Evolutionary conservation across 2,888 invertebrate species (phyloP).

Genomic region (Hydroisotoma schaefferi): DNA sequence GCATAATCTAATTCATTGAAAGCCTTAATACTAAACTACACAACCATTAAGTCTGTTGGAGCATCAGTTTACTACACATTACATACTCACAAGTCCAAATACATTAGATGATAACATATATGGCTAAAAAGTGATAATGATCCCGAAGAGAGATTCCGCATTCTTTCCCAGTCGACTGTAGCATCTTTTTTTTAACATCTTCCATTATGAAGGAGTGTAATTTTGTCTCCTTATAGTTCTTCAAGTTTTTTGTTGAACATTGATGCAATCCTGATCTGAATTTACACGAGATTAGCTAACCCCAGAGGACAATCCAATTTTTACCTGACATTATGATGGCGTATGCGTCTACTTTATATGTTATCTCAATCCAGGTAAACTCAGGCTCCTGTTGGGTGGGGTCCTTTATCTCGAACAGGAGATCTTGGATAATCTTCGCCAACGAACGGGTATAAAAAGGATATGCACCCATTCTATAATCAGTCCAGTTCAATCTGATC

Average conservation of each 20-base stretch:
- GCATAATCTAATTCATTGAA: too few species aligned
- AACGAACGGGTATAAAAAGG: slow-evolving; percentile 32
- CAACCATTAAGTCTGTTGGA: too few species aligned
- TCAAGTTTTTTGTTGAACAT: neutral
- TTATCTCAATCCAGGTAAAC: neutral
- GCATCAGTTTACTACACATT: too few species aligned
- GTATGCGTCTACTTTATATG: neutral
- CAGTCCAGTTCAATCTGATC: slow-evolving; percentile 27
- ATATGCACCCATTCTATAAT: slow-evolving; percentile 11
- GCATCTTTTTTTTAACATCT: slow-evolving; percentile 3
- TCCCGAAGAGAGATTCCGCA: slow-evolving; percentile 11
- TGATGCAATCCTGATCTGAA: neutral
- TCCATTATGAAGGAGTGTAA: neutral
- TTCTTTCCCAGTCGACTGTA: neutral
- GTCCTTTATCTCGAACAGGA: slow-evolving; percentile 2
- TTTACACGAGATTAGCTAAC: neutral
- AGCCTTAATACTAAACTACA: too few species aligned
- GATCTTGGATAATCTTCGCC: neutral
- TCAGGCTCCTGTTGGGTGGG: slow-evolving; percentile 18
- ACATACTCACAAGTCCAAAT: too few species aligned
- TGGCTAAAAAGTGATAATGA: too few species aligned
- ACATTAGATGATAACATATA: too few species aligned
- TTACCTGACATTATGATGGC: neutral
- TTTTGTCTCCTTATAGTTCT: neutral
- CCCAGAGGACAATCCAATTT: too few species aligned